A percentile compares a stretch with the other conserved stretches of the same genome.
Conservation (phyloP, 2,113 vertebrate genomes). For the Toxostoma redivivum region DNA sequence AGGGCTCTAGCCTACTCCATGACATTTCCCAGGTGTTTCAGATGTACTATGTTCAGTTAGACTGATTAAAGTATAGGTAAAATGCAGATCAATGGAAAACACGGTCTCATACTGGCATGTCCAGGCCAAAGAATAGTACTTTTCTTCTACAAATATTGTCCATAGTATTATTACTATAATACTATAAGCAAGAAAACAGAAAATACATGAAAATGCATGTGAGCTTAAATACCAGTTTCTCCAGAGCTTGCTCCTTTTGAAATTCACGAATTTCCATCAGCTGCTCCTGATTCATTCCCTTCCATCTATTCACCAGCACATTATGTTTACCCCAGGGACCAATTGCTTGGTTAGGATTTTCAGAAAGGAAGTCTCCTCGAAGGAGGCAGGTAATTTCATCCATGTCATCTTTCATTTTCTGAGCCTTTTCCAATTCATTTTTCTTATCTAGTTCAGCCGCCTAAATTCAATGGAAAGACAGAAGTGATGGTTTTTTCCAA, state of each 20-base stretch:
- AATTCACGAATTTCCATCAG: slow-evolving; percentile 59
- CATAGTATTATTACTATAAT: background rate
- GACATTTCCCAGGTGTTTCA: background rate
- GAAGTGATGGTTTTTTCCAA: background rate
- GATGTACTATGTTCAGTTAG: background rate
- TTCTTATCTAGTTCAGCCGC: slow-evolving; percentile 64
- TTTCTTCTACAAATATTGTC: background rate
- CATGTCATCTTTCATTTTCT: slow-evolving; percentile 67
- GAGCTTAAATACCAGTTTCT: slow-evolving; percentile 71
- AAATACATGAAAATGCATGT: background rate
- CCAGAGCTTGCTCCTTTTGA: slow-evolving; percentile 81
- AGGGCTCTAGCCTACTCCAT: background rate
- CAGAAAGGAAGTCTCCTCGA: slow-evolving; percentile 64
- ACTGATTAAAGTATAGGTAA: background rate
- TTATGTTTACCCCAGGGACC: slow-evolving; percentile 62
- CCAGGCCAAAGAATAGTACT: background rate
- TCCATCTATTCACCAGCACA: slow-evolving; percentile 71
- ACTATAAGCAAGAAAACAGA: background rate
- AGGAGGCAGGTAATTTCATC: slow-evolving; percentile 72
- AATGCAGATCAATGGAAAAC: background rate
- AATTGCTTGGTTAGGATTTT: slow-evolving; percentile 61
- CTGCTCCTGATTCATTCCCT: slow-evolving; percentile 74
- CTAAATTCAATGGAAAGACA: slow-evolving; percentile 46
- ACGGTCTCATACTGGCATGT: background rate
- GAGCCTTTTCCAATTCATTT: slow-evolving; percentile 40